A percentile compares a stretch with the other conserved stretches of the same genome.
Conservation (phyloP, 2,888 invertebrate species). For the Sarcophaga caerulescens region DNA sequence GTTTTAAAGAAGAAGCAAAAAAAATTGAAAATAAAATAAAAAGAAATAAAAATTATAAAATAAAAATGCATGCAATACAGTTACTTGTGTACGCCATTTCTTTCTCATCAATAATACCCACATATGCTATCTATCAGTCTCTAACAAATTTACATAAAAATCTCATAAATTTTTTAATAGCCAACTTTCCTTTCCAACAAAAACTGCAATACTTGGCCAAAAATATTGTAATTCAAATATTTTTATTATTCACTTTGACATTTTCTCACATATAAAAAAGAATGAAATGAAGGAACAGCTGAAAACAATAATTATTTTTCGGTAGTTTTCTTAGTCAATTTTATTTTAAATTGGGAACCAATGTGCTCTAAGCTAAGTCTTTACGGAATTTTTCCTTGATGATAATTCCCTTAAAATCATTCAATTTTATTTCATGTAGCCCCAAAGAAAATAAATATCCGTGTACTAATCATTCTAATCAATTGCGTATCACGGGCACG, state of each 20-base stretch:
- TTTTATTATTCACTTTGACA: conserved; percentile 21
- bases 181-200: too few relatives aligned
- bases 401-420: too few relatives aligned
- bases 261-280: background rate
- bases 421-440: too few relatives aligned
- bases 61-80: background rate
- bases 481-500: too few relatives aligned
- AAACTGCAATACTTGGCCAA: conserved; percentile 13
- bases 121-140: conserved; percentile 28
- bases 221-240: conserved; percentile 32
- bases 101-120: conserved; percentile 18
- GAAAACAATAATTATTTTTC: conserved; percentile 19
- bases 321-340: background rate
- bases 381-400: too few relatives aligned
- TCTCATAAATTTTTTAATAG: conserved; percentile 53
- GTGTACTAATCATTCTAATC: too few relatives aligned
- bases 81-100: background rate
- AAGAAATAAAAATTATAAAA: background rate
- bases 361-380: too few relatives aligned
- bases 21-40: too few relatives aligned
- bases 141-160: conserved; percentile 51
- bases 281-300: too few relatives aligned
- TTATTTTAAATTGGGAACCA: too few relatives aligned
- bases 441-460: too few relatives aligned
- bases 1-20: too few relatives aligned